Base-by-base conservation (phyloP, 2,113 vertebrate genomes). In the Stigmatopora nigra region DNA sequence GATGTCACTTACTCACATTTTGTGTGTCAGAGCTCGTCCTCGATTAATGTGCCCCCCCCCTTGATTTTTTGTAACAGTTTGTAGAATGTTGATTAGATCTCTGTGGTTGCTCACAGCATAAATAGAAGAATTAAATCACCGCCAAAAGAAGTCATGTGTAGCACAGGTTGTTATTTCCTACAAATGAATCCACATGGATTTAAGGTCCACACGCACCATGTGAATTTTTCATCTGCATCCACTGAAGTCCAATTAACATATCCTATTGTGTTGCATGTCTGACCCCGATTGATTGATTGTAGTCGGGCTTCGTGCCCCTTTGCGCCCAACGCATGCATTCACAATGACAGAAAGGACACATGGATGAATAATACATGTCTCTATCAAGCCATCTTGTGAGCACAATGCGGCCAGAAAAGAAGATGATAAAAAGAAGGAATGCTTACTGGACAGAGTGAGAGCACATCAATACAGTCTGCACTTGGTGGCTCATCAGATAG, bases 301-400 rank as follows among this genome's bases (percentile, higher is more conserved):
- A 81, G 68, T 77, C 82, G 62, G 65, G 69, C 71, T 76, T 68
- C 66, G 80, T 84, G 67, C 69, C 70, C 77, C 64, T 79, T 61
- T 65, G 74, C 73, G 81, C 71, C 59, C 61, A 70, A 77, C 72
- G 78, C 77, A 73, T 74, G 53, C 71, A 70, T 72, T 64, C 63
- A 73, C 85, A 84, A 66, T 86, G 84, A 84, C 85, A 87, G 80
- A 78, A 71, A 84, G 80, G 83, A 83, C 78, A 78, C 60, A 56
- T 25, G 20, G 63, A 84, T 89, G 81, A 88, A 88, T 88, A 83
- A 89, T 86, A 75, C 84, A 88, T 88, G 71, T 68, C 68, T 70
- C 1, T 73, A 77, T 84, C 78, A 85, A 68, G 78, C 67, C 72
- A 80, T 88, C 78, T 77, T 64, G 71, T 62, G 68, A 74, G 64